phyloP scores from a whole-genome alignment of 2,797 vertebrate species.

The Notamacropus eugenii region DNA sequence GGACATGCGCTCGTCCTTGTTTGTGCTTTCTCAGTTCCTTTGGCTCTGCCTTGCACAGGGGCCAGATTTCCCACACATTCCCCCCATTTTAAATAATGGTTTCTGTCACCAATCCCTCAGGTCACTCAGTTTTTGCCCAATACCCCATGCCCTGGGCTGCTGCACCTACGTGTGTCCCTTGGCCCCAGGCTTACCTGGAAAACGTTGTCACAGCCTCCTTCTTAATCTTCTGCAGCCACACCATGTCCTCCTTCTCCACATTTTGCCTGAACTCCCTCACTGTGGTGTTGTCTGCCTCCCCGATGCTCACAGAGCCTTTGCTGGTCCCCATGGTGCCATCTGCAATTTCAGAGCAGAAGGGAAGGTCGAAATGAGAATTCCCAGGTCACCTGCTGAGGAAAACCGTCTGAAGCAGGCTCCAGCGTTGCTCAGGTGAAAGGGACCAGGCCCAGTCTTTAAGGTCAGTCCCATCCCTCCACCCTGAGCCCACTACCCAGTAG shows the following conservation, averaged over 20 bases:
- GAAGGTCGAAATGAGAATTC: background rate
- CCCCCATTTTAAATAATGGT: too few species aligned
- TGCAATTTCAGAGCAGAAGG: background rate
- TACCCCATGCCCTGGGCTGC: background rate
- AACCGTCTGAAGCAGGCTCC: background rate
- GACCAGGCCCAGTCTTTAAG: background rate
- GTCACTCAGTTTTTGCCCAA: too few species aligned
- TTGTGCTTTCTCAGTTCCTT: background rate
- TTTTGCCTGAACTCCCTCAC: conserved; percentile 85
- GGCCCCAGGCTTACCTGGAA: conserved; percentile 84
- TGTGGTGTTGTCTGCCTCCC: conserved; percentile 86
- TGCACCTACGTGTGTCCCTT: too few species aligned
- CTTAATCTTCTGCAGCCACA: conserved; percentile 94
- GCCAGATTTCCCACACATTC: background rate
- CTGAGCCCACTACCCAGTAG: background rate
- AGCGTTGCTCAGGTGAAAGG: too few species aligned
- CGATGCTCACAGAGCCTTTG: conserved; percentile 83
- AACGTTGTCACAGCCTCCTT: conserved; percentile 94
- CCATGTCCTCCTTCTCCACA: conserved; percentile 89
- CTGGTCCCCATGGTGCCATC: conserved; percentile 87
- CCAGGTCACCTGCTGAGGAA: background rate
- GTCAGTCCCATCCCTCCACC: background rate
- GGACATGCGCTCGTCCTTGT: fast-evolving
- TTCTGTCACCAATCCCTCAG: background rate
- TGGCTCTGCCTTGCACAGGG: too few species aligned